These are phyloP conservation scores for Notarius quadriscutis DNA, from an alignment of 2,113 vertebrate species.

Conservation along the genomic window DNA sequence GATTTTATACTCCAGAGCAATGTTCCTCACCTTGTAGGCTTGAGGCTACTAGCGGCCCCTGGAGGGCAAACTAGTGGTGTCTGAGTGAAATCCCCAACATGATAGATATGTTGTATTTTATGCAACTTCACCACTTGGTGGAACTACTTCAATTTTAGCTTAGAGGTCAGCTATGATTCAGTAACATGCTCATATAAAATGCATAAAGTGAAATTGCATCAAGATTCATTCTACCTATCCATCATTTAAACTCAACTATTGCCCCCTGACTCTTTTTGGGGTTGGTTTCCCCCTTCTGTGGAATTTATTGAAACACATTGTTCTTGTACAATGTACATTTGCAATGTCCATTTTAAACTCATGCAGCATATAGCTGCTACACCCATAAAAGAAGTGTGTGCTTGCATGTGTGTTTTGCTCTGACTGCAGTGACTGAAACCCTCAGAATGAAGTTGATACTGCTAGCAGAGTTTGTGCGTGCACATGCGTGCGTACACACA, in stretches of 20 bases:
- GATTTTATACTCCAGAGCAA: not conserved
- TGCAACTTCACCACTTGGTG: not conserved
- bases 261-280: not conserved
- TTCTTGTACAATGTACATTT: not conserved
- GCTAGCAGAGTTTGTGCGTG: constrained; percentile 42
- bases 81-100: not conserved
- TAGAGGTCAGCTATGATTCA: not conserved
- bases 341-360: not conserved
- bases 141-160: not conserved
- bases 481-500: constrained; percentile 29
- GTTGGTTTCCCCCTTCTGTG: not conserved
- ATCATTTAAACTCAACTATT: not conserved
- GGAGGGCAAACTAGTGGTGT: not conserved
- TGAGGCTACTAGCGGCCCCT: not conserved
- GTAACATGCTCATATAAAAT: not conserved
- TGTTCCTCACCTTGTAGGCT: not conserved
- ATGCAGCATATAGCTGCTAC: constrained; percentile 55
- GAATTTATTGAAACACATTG: not conserved
- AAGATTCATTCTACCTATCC: not conserved
- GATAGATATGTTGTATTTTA: not conserved
- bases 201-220: not conserved
- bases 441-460: constrained; percentile 70
- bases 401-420: constrained; percentile 37
- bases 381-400: constrained; percentile 22
- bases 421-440: constrained; percentile 53